phyloP scores from a whole-genome alignment of 2,113 vertebrate species.

The Dasyornis broadbenti region DNA sequence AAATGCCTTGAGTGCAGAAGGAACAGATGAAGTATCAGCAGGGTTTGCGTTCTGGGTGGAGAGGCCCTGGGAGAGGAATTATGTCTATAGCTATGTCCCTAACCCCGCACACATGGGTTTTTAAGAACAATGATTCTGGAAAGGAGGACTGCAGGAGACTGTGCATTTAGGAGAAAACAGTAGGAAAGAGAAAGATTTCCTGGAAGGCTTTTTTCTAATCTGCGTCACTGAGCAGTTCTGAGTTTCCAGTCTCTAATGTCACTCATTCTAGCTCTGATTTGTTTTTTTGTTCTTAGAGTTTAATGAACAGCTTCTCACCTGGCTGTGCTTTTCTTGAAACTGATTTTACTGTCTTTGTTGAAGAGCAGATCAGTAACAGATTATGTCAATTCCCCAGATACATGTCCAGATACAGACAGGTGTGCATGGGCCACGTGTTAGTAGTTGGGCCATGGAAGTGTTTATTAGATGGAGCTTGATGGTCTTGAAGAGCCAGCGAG shows the following conservation, averaged over 20 bases:
- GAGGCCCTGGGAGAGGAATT: not conserved
- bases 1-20: not conserved
- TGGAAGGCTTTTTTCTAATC: not conserved
- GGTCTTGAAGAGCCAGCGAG: not conserved
- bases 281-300: not conserved
- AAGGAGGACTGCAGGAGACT: not conserved
- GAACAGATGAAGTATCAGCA: not conserved
- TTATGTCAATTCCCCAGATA: not conserved
- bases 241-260: not conserved
- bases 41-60: not conserved
- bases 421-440: not conserved
- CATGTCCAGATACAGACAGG: not conserved
- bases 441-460: not conserved
- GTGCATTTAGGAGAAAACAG: not conserved
- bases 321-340: not conserved
- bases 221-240: not conserved
- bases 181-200: not conserved
- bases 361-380: not conserved
- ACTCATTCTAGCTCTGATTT: not conserved
- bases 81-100: not conserved
- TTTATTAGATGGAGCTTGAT: not conserved
- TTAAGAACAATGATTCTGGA: not conserved
- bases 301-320: not conserved
- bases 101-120: fast-evolving
- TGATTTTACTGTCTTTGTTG: not conserved